Base-by-base conservation (phyloP, 2,888 invertebrate genomes). In the Busseola fusca region DNA sequence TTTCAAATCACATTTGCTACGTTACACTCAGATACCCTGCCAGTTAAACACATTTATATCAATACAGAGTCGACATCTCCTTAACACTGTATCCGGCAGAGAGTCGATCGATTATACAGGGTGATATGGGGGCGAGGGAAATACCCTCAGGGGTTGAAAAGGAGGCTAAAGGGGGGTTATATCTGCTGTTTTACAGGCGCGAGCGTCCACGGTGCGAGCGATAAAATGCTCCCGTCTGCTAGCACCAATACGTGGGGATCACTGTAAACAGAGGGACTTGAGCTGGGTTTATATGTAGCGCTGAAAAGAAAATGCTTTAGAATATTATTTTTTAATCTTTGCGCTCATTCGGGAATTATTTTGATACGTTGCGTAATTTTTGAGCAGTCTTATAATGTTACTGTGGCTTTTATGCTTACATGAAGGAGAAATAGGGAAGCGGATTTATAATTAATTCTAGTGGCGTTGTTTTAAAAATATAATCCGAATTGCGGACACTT, bases 101-200 rank as follows among this genome's bases (percentile, higher is more conserved):
- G 87, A 87, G 85, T 81, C 90, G 90, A 92, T 91, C 92, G 92
- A 92, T 92, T 90, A 87, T 84, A 86, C 86, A 78, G 89, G 85
- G 87, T 80, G 88, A 84, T 84, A 85, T 79, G 86, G 84, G 83
- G 89, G 83, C 74, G 87, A 81, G 84, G 86, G 65, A 87, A 86
- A 85, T 84, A 83, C 87, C 85, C 86, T 81, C 67, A 64, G 83
- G 84, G 73, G 72, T 75, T 73, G 74, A 80, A 75, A 74, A 81
- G 60, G 75, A 84, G 72, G 78, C 74, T 65, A 52, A 52, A 79
- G 69, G 78, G 84, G 85, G 81, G 76, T 83, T 79, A 86, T 88
- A 88, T 87, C 86, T 88, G 86, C 82, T 86, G 87, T 85, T 89
- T 88, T 88, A 88, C 90, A 90, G 87, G 83, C 87, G 85, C 85